Percentiles rank a stretch among this genome's conserved stretches.
Evolutionary conservation across 1,140 invertebrate genomes (phyloP).

Genomic region (Sminthurides bifidus): DNA sequence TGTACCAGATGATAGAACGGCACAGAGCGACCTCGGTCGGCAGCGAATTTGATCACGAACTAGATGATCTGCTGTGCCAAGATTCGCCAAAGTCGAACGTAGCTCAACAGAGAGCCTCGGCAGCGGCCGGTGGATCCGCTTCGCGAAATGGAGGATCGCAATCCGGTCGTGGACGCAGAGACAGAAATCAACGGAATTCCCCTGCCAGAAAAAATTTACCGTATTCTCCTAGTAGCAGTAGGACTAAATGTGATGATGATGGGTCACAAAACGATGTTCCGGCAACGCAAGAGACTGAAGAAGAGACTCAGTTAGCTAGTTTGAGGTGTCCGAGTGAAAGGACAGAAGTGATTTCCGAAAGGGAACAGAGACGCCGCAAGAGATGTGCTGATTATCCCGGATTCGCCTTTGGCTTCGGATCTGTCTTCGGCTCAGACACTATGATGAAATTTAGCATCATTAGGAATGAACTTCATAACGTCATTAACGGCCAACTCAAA

Average conservation of each 20-base stretch:
- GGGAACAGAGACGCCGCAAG: constrained; percentile 58
- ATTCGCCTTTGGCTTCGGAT: constrained; percentile 66
- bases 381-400: constrained; percentile 84
- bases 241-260: constrained; percentile 6
- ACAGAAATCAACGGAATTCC: not conserved
- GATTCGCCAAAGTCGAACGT: not conserved
- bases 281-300: constrained; percentile 47
- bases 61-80: not conserved
- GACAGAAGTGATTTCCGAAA: constrained; percentile 70
- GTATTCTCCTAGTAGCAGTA: not conserved
- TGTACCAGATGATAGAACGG: constrained; percentile 28
- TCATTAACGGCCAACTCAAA: constrained; percentile 88
- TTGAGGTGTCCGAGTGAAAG: constrained; percentile 74
- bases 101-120: constrained; percentile 6
- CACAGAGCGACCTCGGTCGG: constrained; percentile 28
- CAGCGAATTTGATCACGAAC: constrained; percentile 7
- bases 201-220: not conserved
- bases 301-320: constrained; percentile 51
- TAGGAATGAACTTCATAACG: constrained; percentile 92
- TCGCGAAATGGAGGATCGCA: not conserved
- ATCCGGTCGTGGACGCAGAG: not conserved
- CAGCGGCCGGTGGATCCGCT: not conserved
- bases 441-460: constrained; percentile 97
- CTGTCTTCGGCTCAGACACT: constrained; percentile 89
- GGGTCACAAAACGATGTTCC: not conserved